Percentiles rank a stretch among this genome's conserved stretches.
phyloP scores from a whole-genome alignment of 2,888 invertebrate species.

The Allygus modestus region DNA sequence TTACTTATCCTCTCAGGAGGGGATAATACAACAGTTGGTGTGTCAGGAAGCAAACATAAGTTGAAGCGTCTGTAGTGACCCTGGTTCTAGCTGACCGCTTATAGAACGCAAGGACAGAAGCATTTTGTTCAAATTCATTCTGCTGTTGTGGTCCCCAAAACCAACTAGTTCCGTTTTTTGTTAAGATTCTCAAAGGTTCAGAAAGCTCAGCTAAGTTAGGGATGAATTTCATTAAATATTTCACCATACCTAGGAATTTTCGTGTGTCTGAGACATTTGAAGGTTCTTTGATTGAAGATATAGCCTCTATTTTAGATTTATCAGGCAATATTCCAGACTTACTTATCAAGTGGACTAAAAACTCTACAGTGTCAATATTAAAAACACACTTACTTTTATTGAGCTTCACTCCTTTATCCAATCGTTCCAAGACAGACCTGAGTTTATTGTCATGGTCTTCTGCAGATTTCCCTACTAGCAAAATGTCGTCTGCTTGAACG shows the following conservation, averaged over 20 bases:
- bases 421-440: neutral
- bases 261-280: conserved; percentile 6
- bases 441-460: neutral
- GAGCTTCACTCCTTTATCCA: conserved; percentile 8
- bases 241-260: conserved; percentile 19
- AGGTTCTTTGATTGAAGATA: neutral
- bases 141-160: conserved; percentile 40
- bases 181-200: conserved; percentile 27
- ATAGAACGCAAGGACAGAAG: conserved; percentile 33
- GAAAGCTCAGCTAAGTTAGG: conserved; percentile 26
- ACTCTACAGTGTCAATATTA: neutral
- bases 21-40: too few relatives aligned
- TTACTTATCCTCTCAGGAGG: too few relatives aligned
- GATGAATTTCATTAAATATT: conserved; percentile 15
- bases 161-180: conserved; percentile 11
- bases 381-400: conserved; percentile 8
- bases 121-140: conserved; percentile 58
- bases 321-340: conserved; percentile 12
- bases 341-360: conserved; percentile 6
- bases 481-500: neutral
- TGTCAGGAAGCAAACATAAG: too few relatives aligned
- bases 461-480: neutral
- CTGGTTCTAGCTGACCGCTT: conserved; percentile 61
- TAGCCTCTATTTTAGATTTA: conserved; percentile 13
- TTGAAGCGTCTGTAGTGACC: conserved; percentile 70